Percentiles rank a stretch among this genome's conserved stretches.
Conservation (phyloP, 2,888 invertebrate species). For the Heliconius aoede region DNA sequence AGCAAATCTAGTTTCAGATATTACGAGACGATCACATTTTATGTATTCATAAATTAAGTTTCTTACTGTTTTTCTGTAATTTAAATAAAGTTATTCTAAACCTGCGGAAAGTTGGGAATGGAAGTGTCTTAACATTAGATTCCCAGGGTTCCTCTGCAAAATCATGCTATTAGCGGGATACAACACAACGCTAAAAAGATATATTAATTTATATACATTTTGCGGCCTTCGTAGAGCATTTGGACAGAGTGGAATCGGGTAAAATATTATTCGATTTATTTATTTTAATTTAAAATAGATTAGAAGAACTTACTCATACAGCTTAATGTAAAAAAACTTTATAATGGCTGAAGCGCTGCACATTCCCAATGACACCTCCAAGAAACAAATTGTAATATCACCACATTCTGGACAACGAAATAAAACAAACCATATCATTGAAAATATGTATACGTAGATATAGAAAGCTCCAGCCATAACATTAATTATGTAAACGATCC, state of each 20-base stretch:
- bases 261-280: too few species aligned
- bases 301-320: conserved; percentile 53
- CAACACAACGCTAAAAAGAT: too few species aligned
- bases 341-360: conserved; percentile 56
- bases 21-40: conserved; percentile 50
- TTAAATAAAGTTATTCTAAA: too few species aligned
- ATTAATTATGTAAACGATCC: conserved; percentile 13
- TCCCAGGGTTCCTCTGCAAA: too few species aligned
- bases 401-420: conserved; percentile 54
- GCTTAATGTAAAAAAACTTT: conserved; percentile 58
- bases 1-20: conserved; percentile 54
- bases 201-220: too few species aligned
- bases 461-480: conserved; percentile 48
- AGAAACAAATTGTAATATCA: conserved; percentile 42
- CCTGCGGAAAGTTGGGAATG: too few species aligned
- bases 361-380: conserved; percentile 58
- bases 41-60: conserved; percentile 55
- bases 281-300: neutral
- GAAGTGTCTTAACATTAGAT: too few species aligned
- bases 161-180: too few species aligned
- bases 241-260: too few species aligned
- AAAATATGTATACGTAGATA: conserved; percentile 60
- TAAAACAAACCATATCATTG: conserved; percentile 60
- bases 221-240: too few species aligned
- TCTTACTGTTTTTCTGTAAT: conserved; percentile 54